Evolutionary conservation across 2,113 vertebrate genomes (phyloP), one percentile per base, ranked within the genome.

Genomic region (Struthio camelus): DNA sequence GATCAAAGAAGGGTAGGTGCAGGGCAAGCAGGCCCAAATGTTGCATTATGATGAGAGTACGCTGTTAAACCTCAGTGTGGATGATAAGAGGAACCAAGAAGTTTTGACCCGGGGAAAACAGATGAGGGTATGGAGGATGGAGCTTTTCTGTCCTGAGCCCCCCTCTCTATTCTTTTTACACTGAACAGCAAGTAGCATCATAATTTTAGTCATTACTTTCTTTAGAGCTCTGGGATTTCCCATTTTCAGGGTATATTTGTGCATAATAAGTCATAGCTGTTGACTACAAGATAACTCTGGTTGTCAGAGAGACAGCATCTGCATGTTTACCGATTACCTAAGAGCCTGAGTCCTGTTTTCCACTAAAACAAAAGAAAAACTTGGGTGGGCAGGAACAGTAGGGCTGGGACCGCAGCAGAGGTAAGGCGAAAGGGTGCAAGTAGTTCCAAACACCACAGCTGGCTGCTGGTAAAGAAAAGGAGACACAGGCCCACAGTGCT

Each of bases 391-490:
- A 3, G 27, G 20, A 69, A 71, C 7, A 28, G 24, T 30, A 50
- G n/a, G 83, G 17, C 58, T 17, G 1, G 7, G 4, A 27, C 19
- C 6, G 25, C 2, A 40, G 4, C 5, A 54, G 20, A 54, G 8
- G 4, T 20, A 64, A 83, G 48, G 36, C 12, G 36, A 46, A 46
- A 80, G 27, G 51, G 30, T 5, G 13, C 1, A 67, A 82, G 16
- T 44, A 0, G 4, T 66, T 79, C 0, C 0, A 80, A 89, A 12
- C 14, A 28, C 10, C 2, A 16, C 6, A 27, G 8, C 11, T 46
- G 46, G 27, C 2, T 36, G 13, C 62, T 89, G 42, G 36, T 81
- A 36, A 70, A 38, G n/a, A 48, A 62, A 59, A 84, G 6, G 27
- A 61, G 84, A 51, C 24, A 56, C 13, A 53, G 53, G 15, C 7